Conservation (phyloP, 2,797 vertebrate genomes). For the Siniperca scherzeri region DNA sequence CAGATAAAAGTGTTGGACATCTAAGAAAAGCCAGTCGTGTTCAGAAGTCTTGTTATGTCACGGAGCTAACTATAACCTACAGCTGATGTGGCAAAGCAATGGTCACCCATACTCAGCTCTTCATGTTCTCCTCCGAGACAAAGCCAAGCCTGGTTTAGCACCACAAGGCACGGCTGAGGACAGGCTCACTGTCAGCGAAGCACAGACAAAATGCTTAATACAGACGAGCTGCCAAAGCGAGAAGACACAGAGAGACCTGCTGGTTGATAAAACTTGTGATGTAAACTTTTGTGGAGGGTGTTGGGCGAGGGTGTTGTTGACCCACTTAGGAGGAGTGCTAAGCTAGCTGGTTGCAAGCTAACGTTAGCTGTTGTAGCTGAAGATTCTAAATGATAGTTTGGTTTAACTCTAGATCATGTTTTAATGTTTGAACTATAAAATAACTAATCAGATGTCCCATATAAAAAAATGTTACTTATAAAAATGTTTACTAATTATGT, state of each 20-base stretch:
- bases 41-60: conserved; percentile 10
- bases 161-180: neutral
- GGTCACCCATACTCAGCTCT: conserved; percentile 61
- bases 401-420: rapidly evolving
- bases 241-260: neutral
- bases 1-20: neutral
- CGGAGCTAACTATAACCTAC: conserved; percentile 39
- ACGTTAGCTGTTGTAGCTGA: neutral
- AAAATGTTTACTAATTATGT: neutral
- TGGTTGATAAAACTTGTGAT: conserved; percentile 15
- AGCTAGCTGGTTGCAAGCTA: conserved; percentile 56
- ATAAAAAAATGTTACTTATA: neutral
- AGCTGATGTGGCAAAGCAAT: conserved; percentile 82
- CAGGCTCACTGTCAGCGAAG: neutral
- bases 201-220: neutral
- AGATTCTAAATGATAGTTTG: neutral
- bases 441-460: rapidly evolving
- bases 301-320: conserved; percentile 66
- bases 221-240: neutral
- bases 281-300: conserved; percentile 55
- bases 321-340: conserved; percentile 72
- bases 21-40: neutral
- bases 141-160: conserved; percentile 57
- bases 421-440: rapidly evolving
- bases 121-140: conserved; percentile 61